Evolutionary conservation across 1,140 invertebrate genomes (phyloP), one percentile per base, ranked within the genome.

Genomic region (Reticulitermes speratus): DNA sequence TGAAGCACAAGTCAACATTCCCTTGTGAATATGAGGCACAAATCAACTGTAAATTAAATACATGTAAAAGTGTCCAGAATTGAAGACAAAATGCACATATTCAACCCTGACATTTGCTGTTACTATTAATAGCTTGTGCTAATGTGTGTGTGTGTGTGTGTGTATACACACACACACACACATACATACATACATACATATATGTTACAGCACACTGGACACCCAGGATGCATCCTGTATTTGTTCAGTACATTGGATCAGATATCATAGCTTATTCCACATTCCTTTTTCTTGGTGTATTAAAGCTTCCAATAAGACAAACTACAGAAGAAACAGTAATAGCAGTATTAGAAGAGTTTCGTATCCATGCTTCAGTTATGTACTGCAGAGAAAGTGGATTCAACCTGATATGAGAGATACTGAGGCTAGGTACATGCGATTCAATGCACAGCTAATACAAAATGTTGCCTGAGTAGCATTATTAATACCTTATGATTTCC

Each of bases 121-220:
- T 30, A 75, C 65, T 82, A 84, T 87, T 55, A 84, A 81, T 87
- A 87, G 75, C 44, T 83, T 87, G 86, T 75, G 69, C 86, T 87
- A 87, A 84, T 85, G 38, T 38, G 38, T 38, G 38, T 38, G 38
- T 38, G 38, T 38, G 38, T 38, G 38, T 38, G 38, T 38, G 38
- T 38, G 38, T 38, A 5, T 38, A 5, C 5, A 5, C 5, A 38
- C 5, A 38, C 5, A 38, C 5, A 38, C 5, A 38, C 81, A 65
- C 69, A 69, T 38, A 5, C 5, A 38, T 38, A 38, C 5, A 38
- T 38, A 38, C 5, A 38, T 84, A 65, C 69, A 69, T 87, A 87
- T 87, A 84, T 84, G 65, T 84, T 87, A 87, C 86, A 87, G 32
- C 75, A 84, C 85, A 86, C 84, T 55, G 69, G 84, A 65, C 32